Percentiles rank a stretch among this genome's conserved stretches.
phyloP scores from a whole-genome alignment of 1,140 invertebrate genomes.

The Pseudomyrmex concolor region DNA sequence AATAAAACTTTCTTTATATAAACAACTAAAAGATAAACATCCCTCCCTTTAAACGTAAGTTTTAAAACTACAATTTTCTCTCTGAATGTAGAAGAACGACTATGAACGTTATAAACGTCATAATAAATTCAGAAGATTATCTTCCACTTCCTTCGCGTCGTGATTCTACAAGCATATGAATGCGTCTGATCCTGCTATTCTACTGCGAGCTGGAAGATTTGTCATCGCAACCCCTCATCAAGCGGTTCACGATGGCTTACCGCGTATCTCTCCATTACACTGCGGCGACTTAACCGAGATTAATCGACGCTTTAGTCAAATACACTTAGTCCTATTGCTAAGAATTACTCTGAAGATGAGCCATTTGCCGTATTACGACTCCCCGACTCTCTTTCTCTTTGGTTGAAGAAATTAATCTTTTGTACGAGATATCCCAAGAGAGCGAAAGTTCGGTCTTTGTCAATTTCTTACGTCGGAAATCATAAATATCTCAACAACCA shows the following conservation, averaged over 20 bases:
- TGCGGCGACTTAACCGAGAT: slow-evolving; percentile 43
- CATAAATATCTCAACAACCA: slow-evolving; percentile 11
- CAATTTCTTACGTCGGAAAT: not conserved
- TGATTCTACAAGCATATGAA: not conserved
- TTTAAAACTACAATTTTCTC: not conserved
- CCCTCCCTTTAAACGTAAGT: not conserved
- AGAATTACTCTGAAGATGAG: slow-evolving; percentile 36
- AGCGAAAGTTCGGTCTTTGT: not conserved
- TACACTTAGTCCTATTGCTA: slow-evolving; percentile 39
- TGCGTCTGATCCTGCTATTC: not conserved
- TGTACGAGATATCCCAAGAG: not conserved
- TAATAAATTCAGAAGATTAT: not conserved
- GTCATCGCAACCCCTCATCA: slow-evolving; percentile 12
- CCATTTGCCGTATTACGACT: slow-evolving; percentile 25
- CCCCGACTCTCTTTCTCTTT: not conserved
- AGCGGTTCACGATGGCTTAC: not conserved
- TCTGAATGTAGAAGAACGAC: not conserved
- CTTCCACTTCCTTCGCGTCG: not conserved
- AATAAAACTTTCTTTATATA: too few relatives aligned
- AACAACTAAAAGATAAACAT: too few relatives aligned
- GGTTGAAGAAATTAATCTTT: slow-evolving; percentile 53
- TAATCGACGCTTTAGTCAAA: slow-evolving; percentile 52
- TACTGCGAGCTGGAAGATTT: slow-evolving; percentile 7
- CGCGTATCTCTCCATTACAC: slow-evolving; percentile 34
- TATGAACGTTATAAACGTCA: not conserved